Percentiles rank a stretch among this genome's conserved stretches.
Evolutionary conservation across 2,888 invertebrate genomes (phyloP).

Genomic region (Druceiella hillmani): DNA sequence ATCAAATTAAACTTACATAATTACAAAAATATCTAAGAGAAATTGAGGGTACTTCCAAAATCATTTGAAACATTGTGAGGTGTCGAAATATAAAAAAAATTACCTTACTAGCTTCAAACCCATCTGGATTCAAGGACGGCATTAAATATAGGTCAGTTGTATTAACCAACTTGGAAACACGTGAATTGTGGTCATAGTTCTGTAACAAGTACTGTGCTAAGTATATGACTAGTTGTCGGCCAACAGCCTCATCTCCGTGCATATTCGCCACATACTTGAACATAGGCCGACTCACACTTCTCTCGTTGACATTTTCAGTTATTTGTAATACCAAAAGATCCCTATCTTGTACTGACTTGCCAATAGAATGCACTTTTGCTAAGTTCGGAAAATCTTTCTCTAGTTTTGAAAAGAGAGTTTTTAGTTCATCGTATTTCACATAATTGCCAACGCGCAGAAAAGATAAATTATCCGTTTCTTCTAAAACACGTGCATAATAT

Average conservation of each 20-base stretch:
- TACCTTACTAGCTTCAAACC: constrained; percentile 80
- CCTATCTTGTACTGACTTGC: constrained; percentile 76
- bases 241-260: constrained; percentile 94
- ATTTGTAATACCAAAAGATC: constrained; percentile 80
- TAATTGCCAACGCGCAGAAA: constrained; percentile 59
- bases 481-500: too few relatives aligned
- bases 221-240: constrained; percentile 76
- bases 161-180: constrained; percentile 75
- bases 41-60: too few relatives aligned
- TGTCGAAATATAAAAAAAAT: constrained; percentile 27
- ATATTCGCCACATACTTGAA: constrained; percentile 94
- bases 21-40: too few relatives aligned
- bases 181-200: constrained; percentile 63
- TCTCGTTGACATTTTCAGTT: constrained; percentile 57
- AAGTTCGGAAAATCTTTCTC: constrained; percentile 61
- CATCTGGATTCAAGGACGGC: constrained; percentile 98
- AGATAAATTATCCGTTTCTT: too few relatives aligned
- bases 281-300: constrained; percentile 69
- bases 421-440: constrained; percentile 65
- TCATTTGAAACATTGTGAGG: too few relatives aligned
- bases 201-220: constrained; percentile 78
- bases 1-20: too few relatives aligned
- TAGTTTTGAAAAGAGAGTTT: constrained; percentile 57
- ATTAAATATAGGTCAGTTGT: constrained; percentile 89
- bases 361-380: constrained; percentile 69